phyloP scores from a whole-genome alignment of 2,888 invertebrate genomes.

The Torymus texanus region DNA sequence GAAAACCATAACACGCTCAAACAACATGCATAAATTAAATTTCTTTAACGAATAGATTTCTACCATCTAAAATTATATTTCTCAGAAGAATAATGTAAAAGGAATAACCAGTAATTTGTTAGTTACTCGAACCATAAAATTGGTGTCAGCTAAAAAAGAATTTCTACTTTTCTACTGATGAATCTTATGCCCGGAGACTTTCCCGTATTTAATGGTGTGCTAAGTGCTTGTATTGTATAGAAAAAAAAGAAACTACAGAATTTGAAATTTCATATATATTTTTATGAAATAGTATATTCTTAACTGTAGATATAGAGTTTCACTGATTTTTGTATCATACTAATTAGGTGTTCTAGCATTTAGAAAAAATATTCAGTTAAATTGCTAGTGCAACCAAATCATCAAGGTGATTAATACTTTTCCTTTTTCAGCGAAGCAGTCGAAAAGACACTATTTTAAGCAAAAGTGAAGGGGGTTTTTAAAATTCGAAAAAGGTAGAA shows the following conservation, averaged over 20 bases:
- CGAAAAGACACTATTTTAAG: too few relatives aligned
- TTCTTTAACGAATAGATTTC: background rate
- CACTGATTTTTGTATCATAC: too few relatives aligned
- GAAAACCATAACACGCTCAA: background rate
- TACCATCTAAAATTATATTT: background rate
- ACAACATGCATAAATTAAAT: constrained; percentile 17
- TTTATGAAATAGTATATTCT: background rate
- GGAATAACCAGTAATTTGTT: constrained; percentile 17
- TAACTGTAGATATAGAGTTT: too few relatives aligned
- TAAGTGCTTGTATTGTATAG: constrained; percentile 24
- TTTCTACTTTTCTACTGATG: constrained; percentile 37
- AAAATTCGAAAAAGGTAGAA: too few relatives aligned
- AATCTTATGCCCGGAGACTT: constrained; percentile 36
- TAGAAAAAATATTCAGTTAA: too few relatives aligned
- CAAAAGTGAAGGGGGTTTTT: too few relatives aligned
- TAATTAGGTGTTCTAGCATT: too few relatives aligned
- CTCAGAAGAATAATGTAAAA: constrained; percentile 10
- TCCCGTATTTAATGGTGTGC: background rate
- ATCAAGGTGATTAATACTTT: background rate
- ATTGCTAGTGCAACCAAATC: too few relatives aligned
- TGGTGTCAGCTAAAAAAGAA: constrained; percentile 39
- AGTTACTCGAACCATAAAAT: constrained; percentile 36
- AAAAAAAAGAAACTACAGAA: constrained; percentile 34
- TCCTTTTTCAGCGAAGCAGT: too few relatives aligned
- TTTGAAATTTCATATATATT: constrained; percentile 16